These are phyloP conservation scores for Amniataba percoides DNA, from an alignment of 2,797 vertebrate genomes.

Conservation along the genomic window DNA sequence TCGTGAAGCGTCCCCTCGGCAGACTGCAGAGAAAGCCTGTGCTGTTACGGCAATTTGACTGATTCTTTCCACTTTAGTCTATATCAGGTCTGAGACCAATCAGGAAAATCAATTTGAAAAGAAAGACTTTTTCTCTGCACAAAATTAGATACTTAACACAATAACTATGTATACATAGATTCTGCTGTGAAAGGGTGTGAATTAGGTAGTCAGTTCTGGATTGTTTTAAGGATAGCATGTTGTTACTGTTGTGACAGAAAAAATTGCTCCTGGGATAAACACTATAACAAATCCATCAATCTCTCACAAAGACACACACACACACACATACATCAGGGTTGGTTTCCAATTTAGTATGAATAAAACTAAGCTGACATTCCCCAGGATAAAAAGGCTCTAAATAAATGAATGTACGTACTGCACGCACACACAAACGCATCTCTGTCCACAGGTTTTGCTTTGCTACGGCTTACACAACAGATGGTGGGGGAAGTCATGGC, in stretches of 20 bases:
- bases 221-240: neutral
- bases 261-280: conserved; percentile 43
- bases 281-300: neutral
- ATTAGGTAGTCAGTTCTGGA: conserved; percentile 7
- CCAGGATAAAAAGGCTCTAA: neutral
- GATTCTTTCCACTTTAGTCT: conserved; percentile 17
- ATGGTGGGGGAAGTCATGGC: conserved; percentile 23
- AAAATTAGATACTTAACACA: neutral
- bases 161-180: neutral
- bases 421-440: neutral
- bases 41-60: conserved; percentile 3
- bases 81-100: neutral
- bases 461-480: conserved; percentile 36
- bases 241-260: neutral
- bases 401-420: conserved; percentile 1
- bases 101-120: neutral
- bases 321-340: neutral
- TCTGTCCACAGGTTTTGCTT: conserved; percentile 12
- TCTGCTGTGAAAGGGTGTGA: neutral
- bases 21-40: conserved; percentile 13
- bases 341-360: neutral
- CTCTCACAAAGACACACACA: neutral
- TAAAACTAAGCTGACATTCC: neutral
- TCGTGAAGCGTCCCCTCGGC: neutral
- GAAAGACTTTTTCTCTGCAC: neutral